phyloP scores from a whole-genome alignment of 2,888 invertebrate genomes.

The Drosophila kanekoi region DNA sequence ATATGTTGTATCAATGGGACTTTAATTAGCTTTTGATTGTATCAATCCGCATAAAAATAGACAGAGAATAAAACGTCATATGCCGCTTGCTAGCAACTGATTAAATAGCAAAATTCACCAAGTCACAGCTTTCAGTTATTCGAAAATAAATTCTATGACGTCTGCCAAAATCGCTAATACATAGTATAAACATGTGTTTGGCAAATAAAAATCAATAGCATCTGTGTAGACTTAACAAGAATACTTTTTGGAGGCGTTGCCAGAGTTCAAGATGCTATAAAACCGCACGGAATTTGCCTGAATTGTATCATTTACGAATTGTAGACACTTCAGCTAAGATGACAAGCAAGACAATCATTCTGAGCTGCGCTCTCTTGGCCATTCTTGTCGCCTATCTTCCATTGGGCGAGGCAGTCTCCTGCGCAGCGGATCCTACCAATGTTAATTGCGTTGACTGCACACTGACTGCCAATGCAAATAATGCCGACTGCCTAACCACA shows the following conservation, averaged over 20 bases:
- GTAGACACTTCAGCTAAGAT: constrained; percentile 7
- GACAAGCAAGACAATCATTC: constrained; percentile 1
- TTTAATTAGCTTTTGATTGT: not conserved
- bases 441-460: constrained; percentile 18
- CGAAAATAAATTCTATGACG: constrained; percentile 9
- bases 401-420: constrained; percentile 20
- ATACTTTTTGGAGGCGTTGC: not conserved
- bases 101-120: not conserved
- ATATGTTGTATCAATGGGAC: not conserved
- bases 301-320: constrained; percentile 5
- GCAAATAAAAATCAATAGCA: constrained; percentile 6
- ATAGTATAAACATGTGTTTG: not conserved
- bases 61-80: not conserved
- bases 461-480: not conserved
- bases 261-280: constrained; percentile 10
- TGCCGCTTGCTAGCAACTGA: not conserved
- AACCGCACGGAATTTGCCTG: not conserved
- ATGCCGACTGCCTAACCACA: constrained; percentile 8
- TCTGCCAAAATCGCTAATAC: not conserved
- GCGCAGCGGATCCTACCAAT: constrained; percentile 3
- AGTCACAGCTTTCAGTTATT: not conserved
- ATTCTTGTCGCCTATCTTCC: constrained; percentile 18
- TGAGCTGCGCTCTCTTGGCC: constrained; percentile 32
- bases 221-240: constrained; percentile 12
- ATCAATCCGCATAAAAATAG: not conserved